Percentiles rank a stretch among this genome's conserved stretches.
Conservation (phyloP, 2,113 vertebrate species). For the Xiphias gladius region DNA sequence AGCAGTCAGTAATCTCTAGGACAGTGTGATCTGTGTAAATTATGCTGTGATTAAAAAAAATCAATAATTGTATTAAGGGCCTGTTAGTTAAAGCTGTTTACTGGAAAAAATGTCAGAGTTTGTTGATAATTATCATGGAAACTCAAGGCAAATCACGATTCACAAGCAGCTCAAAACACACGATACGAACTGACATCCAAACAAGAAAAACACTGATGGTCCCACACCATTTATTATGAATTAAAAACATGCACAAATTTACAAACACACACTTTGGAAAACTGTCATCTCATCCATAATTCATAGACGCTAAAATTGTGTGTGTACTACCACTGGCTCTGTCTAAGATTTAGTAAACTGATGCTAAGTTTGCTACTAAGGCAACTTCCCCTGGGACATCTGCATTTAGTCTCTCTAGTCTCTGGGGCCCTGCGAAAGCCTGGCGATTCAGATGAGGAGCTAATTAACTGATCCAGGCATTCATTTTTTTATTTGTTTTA, state of each 20-base stretch:
- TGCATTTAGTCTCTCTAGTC: constrained; percentile 45
- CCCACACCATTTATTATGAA: constrained; percentile 72
- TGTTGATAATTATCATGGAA: constrained; percentile 21
- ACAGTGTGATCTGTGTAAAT: constrained; percentile 25
- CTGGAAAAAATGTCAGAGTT: not conserved
- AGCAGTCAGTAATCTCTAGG: constrained; percentile 17
- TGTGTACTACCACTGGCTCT: constrained; percentile 39
- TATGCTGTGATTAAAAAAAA: constrained; percentile 19
- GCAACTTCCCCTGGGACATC: constrained; percentile 10
- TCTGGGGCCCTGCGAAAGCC: constrained; percentile 27
- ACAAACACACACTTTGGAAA: constrained; percentile 59
- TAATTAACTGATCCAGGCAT: constrained; percentile 42
- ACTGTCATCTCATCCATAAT: constrained; percentile 70
- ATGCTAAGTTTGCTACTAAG: constrained; percentile 50
- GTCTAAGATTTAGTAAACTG: constrained; percentile 48
- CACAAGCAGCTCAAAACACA: constrained; percentile 19
- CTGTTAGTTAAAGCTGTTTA: constrained; percentile 34
- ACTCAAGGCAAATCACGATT: constrained; percentile 9
- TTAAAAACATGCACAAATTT: constrained; percentile 60
- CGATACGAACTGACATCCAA: constrained; percentile 40
- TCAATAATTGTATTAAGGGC: constrained; percentile 39
- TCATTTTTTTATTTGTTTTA: constrained; percentile 53
- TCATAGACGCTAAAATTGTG: constrained; percentile 57
- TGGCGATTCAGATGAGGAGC: constrained; percentile 35
- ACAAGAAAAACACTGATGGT: constrained; percentile 50